Conservation (phyloP, 1,140 invertebrate species). For the Heliconius congener region DNA sequence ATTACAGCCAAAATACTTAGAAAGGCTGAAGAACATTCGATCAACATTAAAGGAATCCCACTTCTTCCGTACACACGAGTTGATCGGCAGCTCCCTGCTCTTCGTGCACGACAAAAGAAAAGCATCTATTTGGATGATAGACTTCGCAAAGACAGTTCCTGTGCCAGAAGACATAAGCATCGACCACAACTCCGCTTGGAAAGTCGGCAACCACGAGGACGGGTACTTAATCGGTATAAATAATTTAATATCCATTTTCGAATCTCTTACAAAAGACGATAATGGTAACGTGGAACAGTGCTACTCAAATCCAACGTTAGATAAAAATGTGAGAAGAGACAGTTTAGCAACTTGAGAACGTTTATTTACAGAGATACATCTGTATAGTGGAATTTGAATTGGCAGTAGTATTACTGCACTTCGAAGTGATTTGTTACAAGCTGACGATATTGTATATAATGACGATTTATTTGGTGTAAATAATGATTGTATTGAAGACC, state of each 20-base stretch:
- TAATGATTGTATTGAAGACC: conserved; percentile 57
- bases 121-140: conserved; percentile 98
- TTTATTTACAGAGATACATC: conserved; percentile 34
- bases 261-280: conserved; percentile 81
- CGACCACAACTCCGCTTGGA: conserved; percentile 92
- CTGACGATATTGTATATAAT: conserved; percentile 34
- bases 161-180: conserved; percentile 89
- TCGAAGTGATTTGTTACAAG: conserved; percentile 20
- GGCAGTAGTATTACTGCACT: conserved; percentile 16
- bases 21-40: conserved; percentile 91
- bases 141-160: conserved; percentile 97
- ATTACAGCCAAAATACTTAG: conserved; percentile 90
- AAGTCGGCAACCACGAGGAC: conserved; percentile 99
- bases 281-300: conserved; percentile 69
- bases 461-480: conserved; percentile 55
- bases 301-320: conserved; percentile 62
- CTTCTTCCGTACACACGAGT: conserved; percentile 95
- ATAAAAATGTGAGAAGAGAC: conserved; percentile 68
- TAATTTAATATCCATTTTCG: conserved; percentile 95
- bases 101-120: conserved; percentile 96
- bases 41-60: conserved; percentile 90
- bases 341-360: conserved; percentile 69
- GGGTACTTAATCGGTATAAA: conserved; percentile 97
- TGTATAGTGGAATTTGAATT: conserved; percentile 35
- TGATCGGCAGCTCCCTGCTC: conserved; percentile 97